Conservation (phyloP, 1,140 invertebrate genomes). For the Pentalonia nigronervosa region DNA sequence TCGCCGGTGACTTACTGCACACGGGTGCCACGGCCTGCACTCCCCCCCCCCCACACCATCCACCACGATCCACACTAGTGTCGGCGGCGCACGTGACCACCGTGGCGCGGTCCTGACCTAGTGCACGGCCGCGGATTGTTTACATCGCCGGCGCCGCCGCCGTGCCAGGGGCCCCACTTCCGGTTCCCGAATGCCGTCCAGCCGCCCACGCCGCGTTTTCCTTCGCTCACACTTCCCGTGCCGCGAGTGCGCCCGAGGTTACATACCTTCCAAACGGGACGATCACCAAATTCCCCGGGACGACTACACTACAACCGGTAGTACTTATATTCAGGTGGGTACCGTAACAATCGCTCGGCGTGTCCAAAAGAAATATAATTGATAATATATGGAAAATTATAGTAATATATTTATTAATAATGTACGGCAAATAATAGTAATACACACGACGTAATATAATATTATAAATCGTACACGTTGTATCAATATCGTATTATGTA, state of each 20-base stretch:
- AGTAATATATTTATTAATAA: too few relatives aligned
- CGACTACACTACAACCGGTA: not conserved
- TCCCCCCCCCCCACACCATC: constrained; percentile 25
- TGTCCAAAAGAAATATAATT: not conserved
- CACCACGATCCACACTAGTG: constrained; percentile 38
- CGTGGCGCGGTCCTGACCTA: constrained; percentile 54
- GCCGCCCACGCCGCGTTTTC: constrained; percentile 60
- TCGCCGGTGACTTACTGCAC: constrained; percentile 53
- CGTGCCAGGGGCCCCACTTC: constrained; percentile 48
- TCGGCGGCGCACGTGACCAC: constrained; percentile 53
- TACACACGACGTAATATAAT: not conserved
- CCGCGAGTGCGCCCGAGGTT: constrained; percentile 59
- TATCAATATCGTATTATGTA: not conserved
- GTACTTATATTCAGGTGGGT: not conserved
- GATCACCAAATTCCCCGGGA: not conserved
- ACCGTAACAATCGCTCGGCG: too few relatives aligned
- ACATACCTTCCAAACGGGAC: not conserved
- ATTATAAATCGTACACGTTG: not conserved
- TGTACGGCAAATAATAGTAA: not conserved
- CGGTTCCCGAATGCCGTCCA: constrained; percentile 14
- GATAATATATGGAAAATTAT: too few relatives aligned
- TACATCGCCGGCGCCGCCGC: constrained; percentile 60
- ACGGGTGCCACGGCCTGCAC: constrained; percentile 14
- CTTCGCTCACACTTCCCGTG: constrained; percentile 60
- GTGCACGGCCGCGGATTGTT: constrained; percentile 27